Conservation (phyloP, 2,113 vertebrate species). For the Noctilio leporinus region DNA sequence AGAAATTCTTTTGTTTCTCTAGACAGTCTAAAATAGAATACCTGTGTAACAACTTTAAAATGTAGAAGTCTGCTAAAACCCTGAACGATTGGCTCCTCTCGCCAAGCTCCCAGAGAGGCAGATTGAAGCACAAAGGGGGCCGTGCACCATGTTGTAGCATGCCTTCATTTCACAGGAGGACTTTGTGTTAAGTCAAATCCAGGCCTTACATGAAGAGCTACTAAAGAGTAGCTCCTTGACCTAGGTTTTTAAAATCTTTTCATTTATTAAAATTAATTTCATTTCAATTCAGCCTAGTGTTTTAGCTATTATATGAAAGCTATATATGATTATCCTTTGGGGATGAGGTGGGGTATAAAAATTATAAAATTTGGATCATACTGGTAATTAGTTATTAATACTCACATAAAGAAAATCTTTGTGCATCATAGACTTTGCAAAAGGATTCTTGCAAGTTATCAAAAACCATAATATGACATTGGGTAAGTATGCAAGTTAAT, state of each 20-base stretch:
- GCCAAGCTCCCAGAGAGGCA: neutral
- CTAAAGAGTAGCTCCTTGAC: neutral
- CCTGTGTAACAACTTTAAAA: neutral
- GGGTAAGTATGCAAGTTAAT: constrained; percentile 44
- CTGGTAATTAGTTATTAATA: constrained; percentile 48
- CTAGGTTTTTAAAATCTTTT: constrained; percentile 36
- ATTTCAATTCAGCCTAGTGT: constrained; percentile 7
- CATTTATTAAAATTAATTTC: constrained; percentile 40
- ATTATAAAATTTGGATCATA: constrained; percentile 38
- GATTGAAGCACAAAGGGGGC: neutral
- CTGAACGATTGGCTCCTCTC: neutral
- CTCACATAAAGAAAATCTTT: constrained; percentile 40
- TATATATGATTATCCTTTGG: neutral
- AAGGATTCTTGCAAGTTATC: constrained; percentile 35
- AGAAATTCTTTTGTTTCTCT: neutral
- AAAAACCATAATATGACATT: constrained; percentile 35
- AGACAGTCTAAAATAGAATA: neutral
- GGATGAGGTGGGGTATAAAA: constrained; percentile 26
- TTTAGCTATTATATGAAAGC: constrained; percentile 19
- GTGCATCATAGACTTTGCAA: constrained; percentile 46
- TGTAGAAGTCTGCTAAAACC: neutral
- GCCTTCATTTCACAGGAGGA: neutral
- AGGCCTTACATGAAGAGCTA: neutral
- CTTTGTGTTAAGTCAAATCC: neutral
- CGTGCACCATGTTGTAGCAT: neutral